Evolutionary conservation across 2,113 vertebrate species (phyloP), one percentile per base, ranked within the genome.

Genomic region (Etia nguti): DNA sequence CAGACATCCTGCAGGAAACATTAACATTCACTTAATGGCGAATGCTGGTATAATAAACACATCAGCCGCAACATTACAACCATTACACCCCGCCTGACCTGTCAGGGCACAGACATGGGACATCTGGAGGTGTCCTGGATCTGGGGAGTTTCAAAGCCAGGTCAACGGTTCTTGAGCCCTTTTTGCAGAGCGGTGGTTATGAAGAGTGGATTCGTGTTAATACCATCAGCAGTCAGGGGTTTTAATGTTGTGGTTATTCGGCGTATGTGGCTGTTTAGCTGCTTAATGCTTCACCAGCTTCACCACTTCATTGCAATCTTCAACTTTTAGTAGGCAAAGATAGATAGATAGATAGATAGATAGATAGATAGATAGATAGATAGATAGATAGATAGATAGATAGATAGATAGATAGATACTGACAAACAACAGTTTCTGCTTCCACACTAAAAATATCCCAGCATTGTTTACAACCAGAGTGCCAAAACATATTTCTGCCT

Each of bases 391-490:
- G 9, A 80, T 43, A 41, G 38, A 70, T 43, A 43, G 38, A 26
- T 57, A 57, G 24, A 57, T 54, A 79, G 3, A 79, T 55, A 80
- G n/a, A 80, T 38, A 29, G 12, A 73, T 48, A 75, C 20, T 50
- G 86, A 83, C 85, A 79, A 82, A 86, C 77, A 83, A 88, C 48
- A 36, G 77, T 81, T 83, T 82, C 52, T 83, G 29, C 84, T 54
- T 65, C n/a, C 55, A 54, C 54, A 12, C 18, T 15, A 20, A 41
- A 90, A 85, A 94, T 89, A 94, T 75, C 86, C 59, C 60, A 43
- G n/a, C 88, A 89, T 93, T 95, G 93, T 94, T 90, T 85, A 36
- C 43, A 79, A 70, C 70, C 48, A 29, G 75, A 87, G 65, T 10
- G 79, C 80, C 86, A 89, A 88, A 87, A 87, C 91, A 93, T 85